Base-by-base conservation (phyloP, 2,888 invertebrate species). In the Lampropteryx suffumata region DNA sequence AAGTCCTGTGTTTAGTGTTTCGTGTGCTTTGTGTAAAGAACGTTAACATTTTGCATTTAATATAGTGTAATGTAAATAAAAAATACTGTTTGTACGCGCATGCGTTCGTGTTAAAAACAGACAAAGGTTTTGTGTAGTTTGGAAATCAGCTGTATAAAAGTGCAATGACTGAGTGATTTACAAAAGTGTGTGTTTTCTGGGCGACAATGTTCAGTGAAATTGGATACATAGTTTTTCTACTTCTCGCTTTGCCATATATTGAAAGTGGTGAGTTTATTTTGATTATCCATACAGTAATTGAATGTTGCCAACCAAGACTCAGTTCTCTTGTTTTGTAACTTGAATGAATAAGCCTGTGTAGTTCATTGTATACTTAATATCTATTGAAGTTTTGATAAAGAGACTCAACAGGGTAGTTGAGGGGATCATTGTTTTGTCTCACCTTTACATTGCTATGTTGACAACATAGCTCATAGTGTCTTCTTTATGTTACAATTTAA, bases 231-330 rank as follows among this genome's bases (percentile, higher is more conserved):
- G 89, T 92, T 76, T 93, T 93, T 87, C 89, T 94, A 83, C 91
- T 94, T 77, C 90, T 93, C 76, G 91, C 93, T 77, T 91, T 93
- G 76, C 93, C 94, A 69, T 92, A 92, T 83, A 93, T 93, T 79
- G 93, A 93, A 87, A 94, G 93, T 87, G 94, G 94, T 94, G 76
- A 93, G 94, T 92, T 48, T 46, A 42, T 17, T 48, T 37, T 7
- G 48, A 48, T 48, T 37, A 7, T 34, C 46, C 50, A 39, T 39
- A 35, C 21, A 21, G 6, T 24, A 24, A 45, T 54, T 52, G 40
- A 63, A 57, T 62, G 64, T 62, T 57, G 58, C 56, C 62, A 61
- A 63, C 55, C 43, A 54, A 61, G 46, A 62, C 55, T 39, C 55
- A 60, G 47, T 65, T 52, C 33, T 56, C 41, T 42, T 48, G 51